A percentile compares a stretch with the other conserved stretches of the same genome.
Evolutionary conservation across 2,113 vertebrate genomes (phyloP).

Genomic region (Aldabrachelys gigantea): DNA sequence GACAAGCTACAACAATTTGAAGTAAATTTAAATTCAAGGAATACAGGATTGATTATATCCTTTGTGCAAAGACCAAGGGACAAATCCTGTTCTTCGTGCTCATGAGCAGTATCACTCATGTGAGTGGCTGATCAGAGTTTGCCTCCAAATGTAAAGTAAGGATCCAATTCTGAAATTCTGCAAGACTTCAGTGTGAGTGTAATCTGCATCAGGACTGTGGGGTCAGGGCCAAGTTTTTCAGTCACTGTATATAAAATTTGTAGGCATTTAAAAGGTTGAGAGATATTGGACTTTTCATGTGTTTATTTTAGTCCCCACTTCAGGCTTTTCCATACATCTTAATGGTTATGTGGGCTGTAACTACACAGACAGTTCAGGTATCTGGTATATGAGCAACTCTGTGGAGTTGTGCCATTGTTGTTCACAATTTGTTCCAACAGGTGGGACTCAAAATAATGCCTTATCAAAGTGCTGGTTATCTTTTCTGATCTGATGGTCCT

Average conservation of each 20-base stretch:
- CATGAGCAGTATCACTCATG: background rate
- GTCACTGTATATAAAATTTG: background rate
- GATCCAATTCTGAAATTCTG: background rate
- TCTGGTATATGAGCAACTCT: background rate
- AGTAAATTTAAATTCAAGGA: slow-evolving; percentile 8
- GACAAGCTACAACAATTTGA: background rate
- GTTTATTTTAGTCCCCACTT: background rate
- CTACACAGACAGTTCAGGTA: background rate
- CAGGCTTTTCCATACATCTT: background rate
- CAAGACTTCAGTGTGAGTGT: background rate
- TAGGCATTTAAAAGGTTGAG: background rate
- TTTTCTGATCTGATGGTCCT: background rate
- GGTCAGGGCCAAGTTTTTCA: background rate
- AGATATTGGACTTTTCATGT: background rate
- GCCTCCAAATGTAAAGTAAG: background rate
- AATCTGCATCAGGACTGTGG: background rate
- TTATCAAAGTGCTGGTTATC: background rate
- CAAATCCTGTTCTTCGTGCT: background rate
- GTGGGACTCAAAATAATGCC: background rate
- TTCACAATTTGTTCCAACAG: background rate
- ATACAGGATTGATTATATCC: background rate
- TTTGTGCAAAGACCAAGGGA: background rate
- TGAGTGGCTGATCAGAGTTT: background rate
- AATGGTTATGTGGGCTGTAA: fast-evolving
- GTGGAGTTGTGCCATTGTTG: background rate